phyloP scores from a whole-genome alignment of 2,888 invertebrate species.

The Doris montereyensis region DNA sequence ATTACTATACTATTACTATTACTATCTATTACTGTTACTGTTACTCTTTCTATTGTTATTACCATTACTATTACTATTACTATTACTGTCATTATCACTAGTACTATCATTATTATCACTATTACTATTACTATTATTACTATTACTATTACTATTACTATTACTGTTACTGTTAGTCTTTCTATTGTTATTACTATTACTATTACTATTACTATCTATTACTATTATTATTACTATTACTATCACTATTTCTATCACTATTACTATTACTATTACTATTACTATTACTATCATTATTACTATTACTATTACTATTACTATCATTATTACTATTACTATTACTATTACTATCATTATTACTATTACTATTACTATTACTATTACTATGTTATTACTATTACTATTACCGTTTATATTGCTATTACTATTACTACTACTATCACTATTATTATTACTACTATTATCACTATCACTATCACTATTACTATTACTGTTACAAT shows the following conservation, averaged over 20 bases:
- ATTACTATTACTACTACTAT: background rate
- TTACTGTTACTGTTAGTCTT: background rate
- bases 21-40: no score
- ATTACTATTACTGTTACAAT: no score
- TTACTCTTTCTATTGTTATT: no score
- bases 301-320: background rate
- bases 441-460: background rate
- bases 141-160: background rate
- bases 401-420: no score
- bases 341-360: background rate
- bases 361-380: background rate
- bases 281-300: background rate
- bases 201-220: no score
- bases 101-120: background rate
- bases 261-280: no score
- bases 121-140: background rate
- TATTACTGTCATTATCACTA: background rate
- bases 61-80: background rate
- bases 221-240: no score
- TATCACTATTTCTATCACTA: no score
- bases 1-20: background rate
- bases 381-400: no score
- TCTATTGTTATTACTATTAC: no score
- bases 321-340: constrained; percentile 1
- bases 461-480: constrained; percentile 3